Conservation (phyloP, 2,113 vertebrate genomes). For the Toxotes jaculatrix region DNA sequence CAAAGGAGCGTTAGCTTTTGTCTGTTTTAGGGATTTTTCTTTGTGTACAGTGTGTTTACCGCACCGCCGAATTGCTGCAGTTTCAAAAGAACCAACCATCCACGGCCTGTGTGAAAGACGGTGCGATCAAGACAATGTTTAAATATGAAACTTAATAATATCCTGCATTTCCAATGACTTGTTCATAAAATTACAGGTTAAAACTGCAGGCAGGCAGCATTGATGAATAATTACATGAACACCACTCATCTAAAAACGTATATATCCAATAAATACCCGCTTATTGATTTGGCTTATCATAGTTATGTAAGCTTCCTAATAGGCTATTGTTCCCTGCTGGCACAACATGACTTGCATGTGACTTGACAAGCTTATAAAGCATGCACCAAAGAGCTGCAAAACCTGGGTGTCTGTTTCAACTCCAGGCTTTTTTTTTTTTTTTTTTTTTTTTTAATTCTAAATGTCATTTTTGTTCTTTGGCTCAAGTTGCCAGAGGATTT, state of each 20-base stretch:
- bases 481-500: neutral
- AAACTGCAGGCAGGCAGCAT: neutral
- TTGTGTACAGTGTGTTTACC: neutral
- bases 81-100: neutral
- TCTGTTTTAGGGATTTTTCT: no score
- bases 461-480: neutral
- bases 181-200: neutral
- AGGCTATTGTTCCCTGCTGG: conserved; percentile 59
- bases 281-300: neutral
- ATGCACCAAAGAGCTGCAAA: neutral
- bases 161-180: neutral
- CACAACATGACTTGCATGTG: conserved; percentile 80
- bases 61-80: neutral
- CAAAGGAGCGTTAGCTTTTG: neutral
- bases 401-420: neutral
- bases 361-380: conserved; percentile 40
- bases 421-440: rapidly evolving
- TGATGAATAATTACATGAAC: neutral
- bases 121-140: neutral
- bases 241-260: neutral
- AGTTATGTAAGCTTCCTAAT: conserved; percentile 54
- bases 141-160: neutral
- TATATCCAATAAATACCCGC: neutral
- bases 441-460: rapidly evolving
- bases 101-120: neutral